A percentile compares a stretch with the other conserved stretches of the same genome.
phyloP scores from a whole-genome alignment of 2,113 vertebrate species.

The Taurulus bubalis region DNA sequence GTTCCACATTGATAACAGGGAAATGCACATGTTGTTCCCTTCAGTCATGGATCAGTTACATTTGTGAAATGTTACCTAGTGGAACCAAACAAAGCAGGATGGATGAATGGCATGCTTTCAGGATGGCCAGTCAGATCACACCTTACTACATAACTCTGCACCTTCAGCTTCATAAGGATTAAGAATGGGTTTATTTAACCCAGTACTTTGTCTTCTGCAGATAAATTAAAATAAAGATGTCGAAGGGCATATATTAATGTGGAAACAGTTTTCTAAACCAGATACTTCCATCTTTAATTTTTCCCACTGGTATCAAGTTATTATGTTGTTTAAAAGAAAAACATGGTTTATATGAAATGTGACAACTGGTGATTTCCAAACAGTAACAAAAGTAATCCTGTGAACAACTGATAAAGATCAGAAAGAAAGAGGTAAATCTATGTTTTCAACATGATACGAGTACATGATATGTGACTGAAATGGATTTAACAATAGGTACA shows the following conservation, averaged over 20 bases:
- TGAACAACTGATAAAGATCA: slow-evolving; percentile 23
- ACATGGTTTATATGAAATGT: neutral
- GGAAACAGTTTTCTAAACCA: slow-evolving; percentile 11
- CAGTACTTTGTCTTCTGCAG: slow-evolving; percentile 50
- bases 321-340: slow-evolving; percentile 10
- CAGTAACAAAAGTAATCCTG: neutral
- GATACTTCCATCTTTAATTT: neutral
- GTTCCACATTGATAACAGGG: slow-evolving; percentile 69
- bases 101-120: neutral
- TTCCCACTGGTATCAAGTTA: neutral
- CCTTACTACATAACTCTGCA: neutral
- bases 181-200: slow-evolving; percentile 44
- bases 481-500: slow-evolving; percentile 34
- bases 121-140: neutral
- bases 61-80: slow-evolving; percentile 50
- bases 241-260: neutral
- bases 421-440: neutral
- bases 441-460: slow-evolving; percentile 12
- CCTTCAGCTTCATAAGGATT: slow-evolving; percentile 54
- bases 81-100: slow-evolving; percentile 26
- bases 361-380: slow-evolving; percentile 25
- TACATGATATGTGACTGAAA: slow-evolving; percentile 26
- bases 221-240: slow-evolving; percentile 49
- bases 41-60: slow-evolving; percentile 31
- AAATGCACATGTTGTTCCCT: slow-evolving; percentile 52